phyloP scores from a whole-genome alignment of 2,888 invertebrate genomes.

The Pollenia labialis region DNA sequence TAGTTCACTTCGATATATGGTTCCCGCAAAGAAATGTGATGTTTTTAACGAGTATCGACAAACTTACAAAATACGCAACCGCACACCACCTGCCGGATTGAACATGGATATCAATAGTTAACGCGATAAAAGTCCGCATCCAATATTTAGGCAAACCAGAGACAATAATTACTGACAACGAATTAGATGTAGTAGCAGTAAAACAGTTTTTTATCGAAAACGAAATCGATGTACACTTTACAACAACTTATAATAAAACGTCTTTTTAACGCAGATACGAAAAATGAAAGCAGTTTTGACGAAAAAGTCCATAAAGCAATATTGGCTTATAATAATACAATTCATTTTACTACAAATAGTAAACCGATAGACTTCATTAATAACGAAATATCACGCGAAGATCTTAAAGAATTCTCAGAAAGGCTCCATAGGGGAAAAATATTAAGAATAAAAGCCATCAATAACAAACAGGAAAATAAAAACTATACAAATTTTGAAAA shows the following conservation, averaged over 20 bases:
- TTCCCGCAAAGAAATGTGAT: not conserved
- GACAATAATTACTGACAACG: not conserved
- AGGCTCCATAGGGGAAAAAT: not conserved
- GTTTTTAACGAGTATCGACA: not conserved
- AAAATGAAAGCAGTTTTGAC: not conserved
- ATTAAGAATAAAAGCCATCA: not conserved
- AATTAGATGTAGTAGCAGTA: not conserved
- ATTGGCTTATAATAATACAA: conserved; percentile 23
- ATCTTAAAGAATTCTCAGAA: not conserved
- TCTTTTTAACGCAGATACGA: conserved; percentile 31
- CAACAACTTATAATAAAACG: no score
- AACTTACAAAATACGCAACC: not conserved
- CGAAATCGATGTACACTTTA: no score
- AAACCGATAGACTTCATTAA: conserved; percentile 39
- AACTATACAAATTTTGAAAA: not conserved
- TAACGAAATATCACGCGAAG: conserved; percentile 3
- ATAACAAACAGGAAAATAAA: not conserved
- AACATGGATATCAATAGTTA: not conserved
- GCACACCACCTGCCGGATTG: not conserved
- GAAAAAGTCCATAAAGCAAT: conserved; percentile 37
- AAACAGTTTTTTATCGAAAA: not conserved
- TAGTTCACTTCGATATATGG: no score
- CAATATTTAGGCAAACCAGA: no score
- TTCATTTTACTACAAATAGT: conserved; percentile 22
- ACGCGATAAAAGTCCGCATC: not conserved